These are phyloP conservation scores for Eledone cirrhosa DNA, from an alignment of 2,888 invertebrate genomes.

Conservation along the genomic window DNA sequence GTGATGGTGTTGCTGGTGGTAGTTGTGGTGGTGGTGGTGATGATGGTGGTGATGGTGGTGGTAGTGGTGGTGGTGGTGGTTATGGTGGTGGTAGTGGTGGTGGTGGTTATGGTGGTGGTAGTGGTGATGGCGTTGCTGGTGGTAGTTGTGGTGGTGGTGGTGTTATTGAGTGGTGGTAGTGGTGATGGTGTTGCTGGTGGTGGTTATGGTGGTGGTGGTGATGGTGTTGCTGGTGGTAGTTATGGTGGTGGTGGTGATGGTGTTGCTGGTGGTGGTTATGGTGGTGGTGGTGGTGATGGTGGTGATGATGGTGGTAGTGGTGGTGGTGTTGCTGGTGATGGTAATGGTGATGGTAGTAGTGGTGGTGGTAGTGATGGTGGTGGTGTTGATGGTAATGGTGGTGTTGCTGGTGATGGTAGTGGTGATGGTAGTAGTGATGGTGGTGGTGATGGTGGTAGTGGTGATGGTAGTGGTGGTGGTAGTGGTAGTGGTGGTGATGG, in stretches of 20 bases:
- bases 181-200: not conserved
- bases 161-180: too few relatives aligned
- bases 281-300: constrained; percentile 3
- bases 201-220: not conserved
- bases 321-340: not conserved
- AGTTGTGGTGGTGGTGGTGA: too few relatives aligned
- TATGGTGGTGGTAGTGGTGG: not conserved
- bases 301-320: not conserved
- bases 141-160: too few relatives aligned
- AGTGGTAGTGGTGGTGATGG: not conserved
- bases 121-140: not conserved
- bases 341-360: too few relatives aligned
- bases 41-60: not conserved
- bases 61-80: constrained; percentile 13
- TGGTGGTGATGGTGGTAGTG: not conserved
- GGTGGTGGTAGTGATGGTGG: too few relatives aligned
- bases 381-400: too few relatives aligned
- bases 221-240: too few relatives aligned
- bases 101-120: not conserved
- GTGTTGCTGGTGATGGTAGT: too few relatives aligned
- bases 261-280: constrained; percentile 5
- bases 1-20: too few relatives aligned
- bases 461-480: not conserved
- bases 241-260: too few relatives aligned
- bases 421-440: not conserved